Percentiles rank a stretch among this genome's conserved stretches.
These are phyloP conservation scores for Phyllotreta cruciferae DNA, from an alignment of 2,888 invertebrate species.

Conservation along the genomic window DNA sequence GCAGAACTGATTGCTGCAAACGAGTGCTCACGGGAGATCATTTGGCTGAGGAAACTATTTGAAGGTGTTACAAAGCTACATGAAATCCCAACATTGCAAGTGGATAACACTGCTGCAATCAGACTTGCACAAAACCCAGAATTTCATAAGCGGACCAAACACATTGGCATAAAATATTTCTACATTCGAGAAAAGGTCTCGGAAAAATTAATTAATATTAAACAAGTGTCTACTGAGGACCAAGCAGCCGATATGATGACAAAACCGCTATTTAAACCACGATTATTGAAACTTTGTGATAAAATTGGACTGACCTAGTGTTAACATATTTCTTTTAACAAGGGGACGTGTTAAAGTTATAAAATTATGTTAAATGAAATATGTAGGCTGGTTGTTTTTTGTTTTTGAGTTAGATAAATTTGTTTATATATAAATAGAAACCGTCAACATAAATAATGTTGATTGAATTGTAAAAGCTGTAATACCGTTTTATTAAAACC, in stretches of 20 bases:
- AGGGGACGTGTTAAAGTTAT: conserved; percentile 9
- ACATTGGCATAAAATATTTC: conserved; percentile 47
- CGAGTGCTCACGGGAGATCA: conserved; percentile 46
- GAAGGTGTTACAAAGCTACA: conserved; percentile 40
- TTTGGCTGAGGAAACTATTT: conserved; percentile 50
- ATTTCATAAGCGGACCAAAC: conserved; percentile 49
- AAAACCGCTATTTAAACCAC: conserved; percentile 41
- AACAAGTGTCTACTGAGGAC: conserved; percentile 42
- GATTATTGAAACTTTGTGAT: conserved; percentile 32
- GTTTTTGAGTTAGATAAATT: too few species aligned
- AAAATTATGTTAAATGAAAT: too few species aligned
- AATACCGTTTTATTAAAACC: too few species aligned
- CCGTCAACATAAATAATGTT: too few species aligned
- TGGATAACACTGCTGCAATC: conserved; percentile 49
- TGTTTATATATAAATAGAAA: too few species aligned
- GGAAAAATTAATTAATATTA: conserved; percentile 38
- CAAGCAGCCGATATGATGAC: conserved; percentile 48
- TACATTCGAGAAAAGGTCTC: conserved; percentile 46
- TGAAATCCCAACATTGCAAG: conserved; percentile 42
- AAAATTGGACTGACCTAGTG: conserved; percentile 33
- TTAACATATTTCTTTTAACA: conserved; percentile 3
- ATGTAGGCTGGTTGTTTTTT: too few species aligned
- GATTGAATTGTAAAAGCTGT: too few species aligned
- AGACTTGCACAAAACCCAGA: conserved; percentile 49
- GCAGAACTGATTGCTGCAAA: conserved; percentile 50